Conservation (phyloP, 2,113 vertebrate genomes). For the Oncorhynchus tshawytscha region DNA sequence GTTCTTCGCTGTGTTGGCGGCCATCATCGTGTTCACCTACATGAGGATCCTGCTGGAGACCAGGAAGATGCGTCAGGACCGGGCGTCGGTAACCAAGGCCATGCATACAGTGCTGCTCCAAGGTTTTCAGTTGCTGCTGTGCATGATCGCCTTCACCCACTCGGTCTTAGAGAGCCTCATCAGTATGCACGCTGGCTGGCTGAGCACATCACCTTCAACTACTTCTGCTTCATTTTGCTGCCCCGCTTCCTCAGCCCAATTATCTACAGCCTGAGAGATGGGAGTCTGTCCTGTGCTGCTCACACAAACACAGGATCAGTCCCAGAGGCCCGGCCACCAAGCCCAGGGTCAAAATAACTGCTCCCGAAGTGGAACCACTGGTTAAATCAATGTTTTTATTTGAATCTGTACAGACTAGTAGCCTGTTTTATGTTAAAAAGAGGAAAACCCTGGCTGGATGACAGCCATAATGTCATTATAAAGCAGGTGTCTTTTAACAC, state of each 20-base stretch:
- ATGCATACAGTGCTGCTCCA: conserved; percentile 74
- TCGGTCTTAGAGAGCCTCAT: conserved; percentile 58
- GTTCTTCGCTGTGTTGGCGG: conserved; percentile 61
- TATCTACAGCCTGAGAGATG: conserved; percentile 72
- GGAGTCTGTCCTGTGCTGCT: conserved; percentile 54
- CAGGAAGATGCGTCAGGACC: conserved; percentile 62
- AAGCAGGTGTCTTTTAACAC: too few relatives aligned
- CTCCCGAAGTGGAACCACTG: too few relatives aligned
- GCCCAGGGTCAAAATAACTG: too few relatives aligned
- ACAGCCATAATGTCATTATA: too few relatives aligned
- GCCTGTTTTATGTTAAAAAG: too few relatives aligned
- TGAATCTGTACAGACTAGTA: too few relatives aligned
- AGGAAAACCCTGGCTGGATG: too few relatives aligned
- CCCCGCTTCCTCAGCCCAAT: conserved; percentile 73
- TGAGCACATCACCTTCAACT: conserved; percentile 60
- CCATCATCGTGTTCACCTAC: conserved; percentile 72
- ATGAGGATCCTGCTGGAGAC: conserved; percentile 69
- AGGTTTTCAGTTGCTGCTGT: conserved; percentile 70
- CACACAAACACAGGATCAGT: background rate
- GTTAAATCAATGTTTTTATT: too few relatives aligned
- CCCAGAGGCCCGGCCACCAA: too few relatives aligned
- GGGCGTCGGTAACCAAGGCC: conserved; percentile 61
- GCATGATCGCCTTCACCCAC: conserved; percentile 62
- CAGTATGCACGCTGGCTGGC: conserved; percentile 24
- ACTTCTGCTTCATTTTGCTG: conserved; percentile 65